Conservation (phyloP, 2,888 invertebrate genomes). For the Panopea generosa region DNA sequence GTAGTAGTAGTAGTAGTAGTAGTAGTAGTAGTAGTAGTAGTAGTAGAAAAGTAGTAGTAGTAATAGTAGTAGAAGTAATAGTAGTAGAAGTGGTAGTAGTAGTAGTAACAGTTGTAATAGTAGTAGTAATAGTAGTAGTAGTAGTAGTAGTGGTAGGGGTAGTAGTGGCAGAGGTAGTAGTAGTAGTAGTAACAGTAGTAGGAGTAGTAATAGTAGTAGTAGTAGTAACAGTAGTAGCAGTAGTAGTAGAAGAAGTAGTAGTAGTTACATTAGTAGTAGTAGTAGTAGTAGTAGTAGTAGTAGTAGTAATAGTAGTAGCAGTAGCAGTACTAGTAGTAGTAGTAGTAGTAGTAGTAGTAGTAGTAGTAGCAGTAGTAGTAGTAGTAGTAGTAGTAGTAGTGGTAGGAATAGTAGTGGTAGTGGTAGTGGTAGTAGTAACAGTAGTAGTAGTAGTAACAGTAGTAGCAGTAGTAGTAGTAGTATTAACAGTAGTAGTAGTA, state of each 20-base stretch:
- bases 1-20: conserved; percentile 1
- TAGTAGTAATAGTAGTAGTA: conserved; percentile 1
- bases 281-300: too few relatives aligned
- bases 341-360: conserved; percentile 3
- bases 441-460: conserved; percentile 1
- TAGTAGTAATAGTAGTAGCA: too few relatives aligned
- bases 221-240: not conserved
- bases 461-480: not conserved
- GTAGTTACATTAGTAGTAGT: too few relatives aligned
- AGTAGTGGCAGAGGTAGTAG: too few relatives aligned
- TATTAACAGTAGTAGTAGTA: too few relatives aligned
- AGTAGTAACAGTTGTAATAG: too few relatives aligned
- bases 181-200: too few relatives aligned
- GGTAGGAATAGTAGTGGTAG: not conserved
- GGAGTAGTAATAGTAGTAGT: too few relatives aligned
- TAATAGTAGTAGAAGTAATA: not conserved
- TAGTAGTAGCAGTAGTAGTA: conserved; percentile 1
- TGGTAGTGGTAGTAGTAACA: not conserved
- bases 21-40: conserved; percentile 3
- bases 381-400: conserved; percentile 1
- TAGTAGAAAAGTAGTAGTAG: conserved; percentile 2
- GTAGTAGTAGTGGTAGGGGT: too few relatives aligned
- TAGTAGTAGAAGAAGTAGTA: not conserved
- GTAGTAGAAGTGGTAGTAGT: too few relatives aligned
- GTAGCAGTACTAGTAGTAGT: too few relatives aligned